Percentiles rank a stretch among this genome's conserved stretches.
These are phyloP conservation scores for Eupsilia transversa DNA, from an alignment of 2,888 invertebrate genomes.

Conservation along the genomic window DNA sequence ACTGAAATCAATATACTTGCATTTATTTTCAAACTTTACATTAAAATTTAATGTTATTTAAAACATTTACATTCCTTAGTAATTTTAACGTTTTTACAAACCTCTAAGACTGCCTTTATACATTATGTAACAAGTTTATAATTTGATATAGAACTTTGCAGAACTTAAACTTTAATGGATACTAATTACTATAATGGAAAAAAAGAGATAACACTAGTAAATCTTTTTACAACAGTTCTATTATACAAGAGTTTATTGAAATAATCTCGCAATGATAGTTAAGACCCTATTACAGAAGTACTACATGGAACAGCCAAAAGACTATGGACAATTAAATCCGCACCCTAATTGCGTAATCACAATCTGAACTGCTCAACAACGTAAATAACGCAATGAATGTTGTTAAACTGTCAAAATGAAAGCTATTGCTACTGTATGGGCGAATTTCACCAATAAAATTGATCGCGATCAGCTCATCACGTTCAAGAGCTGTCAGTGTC, in stretches of 20 bases:
- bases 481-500: too few relatives aligned
- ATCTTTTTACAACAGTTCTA: slow-evolving; percentile 13
- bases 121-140: slow-evolving; percentile 59
- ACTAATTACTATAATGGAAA: slow-evolving; percentile 3
- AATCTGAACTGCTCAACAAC: too few relatives aligned
- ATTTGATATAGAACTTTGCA: slow-evolving; percentile 63
- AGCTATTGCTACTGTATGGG: too few relatives aligned
- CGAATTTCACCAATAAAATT: too few relatives aligned
- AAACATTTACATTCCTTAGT: slow-evolving; percentile 69
- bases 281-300: neutral
- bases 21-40: slow-evolving; percentile 74
- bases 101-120: slow-evolving; percentile 64
- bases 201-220: neutral
- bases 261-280: neutral
- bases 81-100: slow-evolving; percentile 68
- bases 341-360: too few relatives aligned
- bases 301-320: neutral
- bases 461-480: too few relatives aligned
- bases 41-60: slow-evolving; percentile 70
- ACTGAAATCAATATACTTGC: slow-evolving; percentile 64
- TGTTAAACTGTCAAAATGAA: too few relatives aligned
- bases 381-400: too few relatives aligned
- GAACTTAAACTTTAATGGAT: neutral
- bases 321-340: neutral
- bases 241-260: neutral